Evolutionary conservation across 2,888 invertebrate species (phyloP).

Genomic region (Euphydryas editha): DNA sequence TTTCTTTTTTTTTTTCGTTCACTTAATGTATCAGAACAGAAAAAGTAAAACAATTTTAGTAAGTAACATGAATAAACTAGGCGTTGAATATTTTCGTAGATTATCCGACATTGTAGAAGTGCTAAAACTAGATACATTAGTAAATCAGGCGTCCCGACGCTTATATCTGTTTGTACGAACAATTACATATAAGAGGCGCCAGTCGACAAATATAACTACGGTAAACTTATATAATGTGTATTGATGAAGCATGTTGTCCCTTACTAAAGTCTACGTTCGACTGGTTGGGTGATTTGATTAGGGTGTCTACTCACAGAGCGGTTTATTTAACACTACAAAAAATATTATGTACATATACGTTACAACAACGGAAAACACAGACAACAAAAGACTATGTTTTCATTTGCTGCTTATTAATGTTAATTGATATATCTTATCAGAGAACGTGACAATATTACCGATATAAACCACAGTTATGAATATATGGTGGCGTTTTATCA

Average conservation of each 20-base stretch:
- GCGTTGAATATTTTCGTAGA: slow-evolving; percentile 41
- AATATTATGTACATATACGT: neutral
- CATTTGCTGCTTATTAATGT: neutral
- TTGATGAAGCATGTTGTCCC: slow-evolving; percentile 47
- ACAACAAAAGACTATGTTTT: too few species aligned
- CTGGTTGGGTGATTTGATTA: slow-evolving; percentile 29
- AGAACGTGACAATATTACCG: slow-evolving; percentile 26
- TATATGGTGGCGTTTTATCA: slow-evolving; percentile 26
- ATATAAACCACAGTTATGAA: slow-evolving; percentile 24
- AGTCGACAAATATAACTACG: slow-evolving; percentile 70
- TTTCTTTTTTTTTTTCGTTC: neutral
- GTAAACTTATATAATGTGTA: slow-evolving; percentile 56
- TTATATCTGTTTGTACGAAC: slow-evolving; percentile 70
- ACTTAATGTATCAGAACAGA: neutral
- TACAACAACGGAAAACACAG: neutral
- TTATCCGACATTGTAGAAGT: slow-evolving; percentile 59
- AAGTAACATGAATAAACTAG: slow-evolving; percentile 18
- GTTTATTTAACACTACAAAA: neutral
- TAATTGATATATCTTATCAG: slow-evolving; percentile 23
- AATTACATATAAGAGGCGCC: slow-evolving; percentile 79
- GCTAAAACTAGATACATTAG: slow-evolving; percentile 79
- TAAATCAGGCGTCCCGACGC: slow-evolving; percentile 69
- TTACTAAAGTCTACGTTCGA: slow-evolving; percentile 43
- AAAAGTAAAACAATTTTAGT: slow-evolving; percentile 19
- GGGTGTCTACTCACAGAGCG: slow-evolving; percentile 21